Percentiles rank a stretch among this genome's conserved stretches.
Evolutionary conservation across 2,797 vertebrate genomes (phyloP).

Genomic region (Momotus momota): DNA sequence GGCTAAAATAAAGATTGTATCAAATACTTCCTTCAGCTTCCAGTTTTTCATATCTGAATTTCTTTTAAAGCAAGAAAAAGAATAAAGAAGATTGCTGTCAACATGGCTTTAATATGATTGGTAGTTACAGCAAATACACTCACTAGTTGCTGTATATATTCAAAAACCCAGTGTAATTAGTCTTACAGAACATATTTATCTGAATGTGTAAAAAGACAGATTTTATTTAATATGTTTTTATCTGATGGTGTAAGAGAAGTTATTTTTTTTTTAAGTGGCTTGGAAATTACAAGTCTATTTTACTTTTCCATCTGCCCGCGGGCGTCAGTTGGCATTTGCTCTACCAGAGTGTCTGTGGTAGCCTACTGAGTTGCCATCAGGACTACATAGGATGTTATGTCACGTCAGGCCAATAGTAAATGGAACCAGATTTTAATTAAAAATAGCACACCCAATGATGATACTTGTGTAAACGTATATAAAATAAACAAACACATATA

Average conservation of each 20-base stretch:
- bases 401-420: conserved; percentile 20
- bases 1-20: background rate
- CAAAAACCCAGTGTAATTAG: background rate
- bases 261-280: conserved; percentile 18
- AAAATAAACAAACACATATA: background rate
- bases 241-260: background rate
- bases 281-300: conserved; percentile 46
- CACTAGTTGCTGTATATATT: background rate
- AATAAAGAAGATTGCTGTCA: background rate
- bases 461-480: background rate
- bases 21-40: background rate
- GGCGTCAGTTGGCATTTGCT: conserved; percentile 53
- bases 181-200: background rate
- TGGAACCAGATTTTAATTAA: conserved; percentile 51
- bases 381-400: conserved; percentile 15
- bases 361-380: conserved; percentile 64
- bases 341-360: background rate
- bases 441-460: background rate
- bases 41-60: background rate
- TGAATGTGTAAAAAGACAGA: background rate
- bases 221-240: conserved; percentile 31
- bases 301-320: conserved; percentile 50
- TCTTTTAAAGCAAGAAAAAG: background rate
- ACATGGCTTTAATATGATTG: background rate
- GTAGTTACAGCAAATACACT: background rate